These are phyloP conservation scores for Lamellibrachia luymesi DNA, from an alignment of 1,140 invertebrate genomes.

Conservation along the genomic window DNA sequence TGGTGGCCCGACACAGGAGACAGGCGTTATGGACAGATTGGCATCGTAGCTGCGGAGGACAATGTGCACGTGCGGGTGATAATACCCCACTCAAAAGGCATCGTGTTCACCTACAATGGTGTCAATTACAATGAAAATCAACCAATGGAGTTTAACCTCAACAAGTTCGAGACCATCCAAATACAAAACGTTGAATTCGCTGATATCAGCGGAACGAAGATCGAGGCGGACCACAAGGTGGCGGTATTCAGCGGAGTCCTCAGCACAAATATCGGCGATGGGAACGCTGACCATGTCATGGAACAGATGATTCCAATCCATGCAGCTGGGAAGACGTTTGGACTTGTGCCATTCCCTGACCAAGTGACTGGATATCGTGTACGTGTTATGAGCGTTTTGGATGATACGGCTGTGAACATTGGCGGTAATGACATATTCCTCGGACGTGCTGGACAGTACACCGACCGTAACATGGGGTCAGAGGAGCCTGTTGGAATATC, in stretches of 20 bases:
- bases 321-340: neutral
- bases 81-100: neutral
- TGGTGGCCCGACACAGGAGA: neutral
- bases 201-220: slow-evolving; percentile 11
- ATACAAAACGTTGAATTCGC: neutral
- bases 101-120: slow-evolving; percentile 8
- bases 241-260: slow-evolving; percentile 6
- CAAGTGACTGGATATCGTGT: neutral
- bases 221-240: neutral
- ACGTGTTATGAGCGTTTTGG: neutral
- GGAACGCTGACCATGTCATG: slow-evolving; percentile 5
- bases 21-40: neutral
- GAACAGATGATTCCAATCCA: slow-evolving; percentile 13
- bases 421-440: neutral
- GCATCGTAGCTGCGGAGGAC: neutral
- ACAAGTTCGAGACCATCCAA: neutral
- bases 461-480: neutral
- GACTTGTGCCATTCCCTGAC: neutral
- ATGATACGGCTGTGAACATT: neutral
- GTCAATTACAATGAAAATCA: neutral
- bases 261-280: neutral
- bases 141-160: neutral
- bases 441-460: neutral
- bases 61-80: neutral
- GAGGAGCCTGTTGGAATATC: neutral